Percentiles rank a stretch among this genome's conserved stretches.
These are phyloP conservation scores for Todus mexicanus DNA, from an alignment of 2,797 vertebrate genomes.

Conservation along the genomic window DNA sequence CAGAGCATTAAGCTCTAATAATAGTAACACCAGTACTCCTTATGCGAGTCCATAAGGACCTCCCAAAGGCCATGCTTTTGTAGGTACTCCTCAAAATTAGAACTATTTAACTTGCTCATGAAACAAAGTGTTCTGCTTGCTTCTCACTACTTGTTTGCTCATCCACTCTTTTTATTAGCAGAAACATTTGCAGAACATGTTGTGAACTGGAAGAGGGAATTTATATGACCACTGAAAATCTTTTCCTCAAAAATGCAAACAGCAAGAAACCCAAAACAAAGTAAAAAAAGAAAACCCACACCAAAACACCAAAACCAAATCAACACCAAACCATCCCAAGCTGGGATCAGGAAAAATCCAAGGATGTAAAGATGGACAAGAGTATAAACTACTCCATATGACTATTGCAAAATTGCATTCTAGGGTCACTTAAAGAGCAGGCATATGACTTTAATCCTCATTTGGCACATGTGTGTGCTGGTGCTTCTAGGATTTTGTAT, in stretches of 20 bases:
- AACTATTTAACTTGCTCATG: neutral
- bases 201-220: neutral
- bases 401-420: neutral
- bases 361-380: neutral
- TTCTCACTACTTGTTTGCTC: neutral
- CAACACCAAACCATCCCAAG: neutral
- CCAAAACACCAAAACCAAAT: neutral
- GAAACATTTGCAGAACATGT: neutral
- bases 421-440: neutral
- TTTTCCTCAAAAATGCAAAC: neutral
- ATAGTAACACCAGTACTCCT: neutral
- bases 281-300: neutral
- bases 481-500: neutral
- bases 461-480: neutral
- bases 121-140: neutral
- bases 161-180: neutral
- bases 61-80: neutral
- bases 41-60: neutral
- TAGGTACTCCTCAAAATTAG: neutral
- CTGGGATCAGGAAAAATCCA: neutral
- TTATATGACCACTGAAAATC: neutral
- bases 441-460: neutral
- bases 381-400: neutral
- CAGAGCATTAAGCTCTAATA: neutral
- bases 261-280: neutral